A percentile compares a stretch with the other conserved stretches of the same genome.
These are phyloP conservation scores for Drosophila atroscutellata DNA, from an alignment of 2,888 invertebrate genomes.

Conservation along the genomic window DNA sequence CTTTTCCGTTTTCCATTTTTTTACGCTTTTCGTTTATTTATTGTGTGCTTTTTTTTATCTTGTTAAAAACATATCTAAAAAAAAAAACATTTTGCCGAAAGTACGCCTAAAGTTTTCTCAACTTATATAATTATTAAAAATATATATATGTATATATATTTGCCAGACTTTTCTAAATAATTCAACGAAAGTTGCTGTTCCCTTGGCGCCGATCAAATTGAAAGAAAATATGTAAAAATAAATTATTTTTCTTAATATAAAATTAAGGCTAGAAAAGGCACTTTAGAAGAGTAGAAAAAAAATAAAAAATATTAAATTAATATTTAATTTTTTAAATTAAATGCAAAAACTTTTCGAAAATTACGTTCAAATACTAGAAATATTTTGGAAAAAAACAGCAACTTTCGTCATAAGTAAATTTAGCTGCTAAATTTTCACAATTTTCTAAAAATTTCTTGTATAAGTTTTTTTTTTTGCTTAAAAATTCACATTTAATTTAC, in stretches of 20 bases:
- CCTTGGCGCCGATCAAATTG: conserved; percentile 10
- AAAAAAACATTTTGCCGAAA: conserved; percentile 79
- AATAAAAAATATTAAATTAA: not conserved
- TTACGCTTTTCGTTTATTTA: conserved; percentile 45
- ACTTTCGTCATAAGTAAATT: conserved; percentile 63
- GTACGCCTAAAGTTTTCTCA: conserved; percentile 66
- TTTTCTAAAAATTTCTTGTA: conserved; percentile 60
- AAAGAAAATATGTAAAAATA: conserved; percentile 3
- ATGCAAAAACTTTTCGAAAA: not conserved
- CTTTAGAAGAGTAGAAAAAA: conserved; percentile 57
- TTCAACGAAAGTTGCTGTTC: conserved; percentile 60
- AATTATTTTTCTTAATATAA: conserved; percentile 28
- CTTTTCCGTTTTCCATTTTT: conserved; percentile 29
- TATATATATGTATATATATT: conserved; percentile 31
- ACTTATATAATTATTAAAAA: conserved; percentile 57
- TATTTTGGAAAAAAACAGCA: conserved; percentile 23
- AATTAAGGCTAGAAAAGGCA: conserved; percentile 74
- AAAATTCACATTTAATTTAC: conserved; percentile 58
- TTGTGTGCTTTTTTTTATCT: conserved; percentile 65
- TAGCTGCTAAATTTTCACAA: conserved; percentile 65
- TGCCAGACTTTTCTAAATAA: conserved; percentile 62
- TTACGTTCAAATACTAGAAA: not conserved
- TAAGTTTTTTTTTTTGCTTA: conserved; percentile 42
- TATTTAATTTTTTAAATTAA: conserved; percentile 12
- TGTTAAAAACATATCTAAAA: conserved; percentile 42